Base-by-base conservation (phyloP, 1,140 invertebrate species). In the Aphaenogaster rudis region DNA sequence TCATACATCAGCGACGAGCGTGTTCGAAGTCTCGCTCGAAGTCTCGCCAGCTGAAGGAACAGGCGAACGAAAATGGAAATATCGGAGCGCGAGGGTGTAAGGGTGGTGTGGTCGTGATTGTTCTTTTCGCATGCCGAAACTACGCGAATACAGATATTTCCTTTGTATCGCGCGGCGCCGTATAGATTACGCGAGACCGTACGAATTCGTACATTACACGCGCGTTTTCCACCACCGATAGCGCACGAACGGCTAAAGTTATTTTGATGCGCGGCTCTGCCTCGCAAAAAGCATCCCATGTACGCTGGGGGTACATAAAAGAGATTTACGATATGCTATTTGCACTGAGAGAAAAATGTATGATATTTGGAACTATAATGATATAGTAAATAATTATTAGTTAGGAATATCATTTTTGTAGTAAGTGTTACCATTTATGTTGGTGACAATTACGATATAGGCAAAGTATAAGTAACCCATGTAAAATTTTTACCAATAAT, bases 151-250 rank as follows among this genome's bases (percentile, higher is more conserved):
- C 52, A 28, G n/a, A 63, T 50, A 76, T 82, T 82, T 48, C 54
- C 69, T 42, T 28, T 81, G 36, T 72, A 57, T 57, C 5, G 33
- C 6, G 2, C 21, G 48, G 9, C 13, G 17, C 11, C 21, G 0
- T 77, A 6, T 54, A 66, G 33, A 52, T 54, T 71, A 48, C 69
- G 54, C 52, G 39, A 74, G 36, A 84, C 4, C 45, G 28, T 48
- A 36, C 45, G 54, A 52, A 84, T 63, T 76, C 69, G 17, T 84
- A n/a, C n/a, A 39, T 63, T 74, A 76, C 67, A 4, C n/a, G 5
- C 39, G n/a, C 39, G 28, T 8, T 76, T 61, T 84, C 42, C 8
- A 61, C 71, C 21, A n/a, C n/a, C 52, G 42, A 74, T 82, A 42
- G 9, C 66, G 74, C 54, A 74, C 36, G 15, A 15, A 54, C n/a